These are phyloP conservation scores for Amyelois transitella DNA, from an alignment of 1,140 invertebrate genomes.

Conservation along the genomic window DNA sequence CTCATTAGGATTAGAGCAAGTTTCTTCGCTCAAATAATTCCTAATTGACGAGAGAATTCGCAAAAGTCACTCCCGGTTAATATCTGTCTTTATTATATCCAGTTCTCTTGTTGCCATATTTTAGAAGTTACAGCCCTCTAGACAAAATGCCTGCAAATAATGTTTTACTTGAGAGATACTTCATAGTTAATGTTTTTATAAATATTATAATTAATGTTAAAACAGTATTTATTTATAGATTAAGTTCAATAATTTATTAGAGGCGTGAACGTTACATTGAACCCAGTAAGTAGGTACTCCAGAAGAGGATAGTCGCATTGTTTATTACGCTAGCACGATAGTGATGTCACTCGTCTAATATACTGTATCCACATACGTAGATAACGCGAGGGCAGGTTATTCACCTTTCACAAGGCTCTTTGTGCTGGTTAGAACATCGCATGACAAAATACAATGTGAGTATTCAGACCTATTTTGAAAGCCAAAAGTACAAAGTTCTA, in stretches of 20 bases:
- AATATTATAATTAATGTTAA: too few relatives aligned
- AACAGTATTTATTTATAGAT: too few relatives aligned
- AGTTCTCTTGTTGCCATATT: not conserved
- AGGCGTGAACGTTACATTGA: constrained; percentile 3
- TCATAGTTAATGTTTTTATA: not conserved
- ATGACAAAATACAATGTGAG: constrained; percentile 45
- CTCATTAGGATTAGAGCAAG: constrained; percentile 15
- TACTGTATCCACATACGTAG: constrained; percentile 42
- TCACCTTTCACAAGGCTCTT: constrained; percentile 32
- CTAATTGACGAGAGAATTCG: constrained; percentile 11
- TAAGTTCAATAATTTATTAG: not conserved
- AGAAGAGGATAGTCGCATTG: constrained; percentile 21
- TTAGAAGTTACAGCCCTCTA: not conserved
- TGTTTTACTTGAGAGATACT: not conserved
- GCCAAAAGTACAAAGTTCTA: constrained; percentile 42
- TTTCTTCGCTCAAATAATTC: constrained; percentile 11
- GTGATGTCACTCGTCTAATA: constrained; percentile 57
- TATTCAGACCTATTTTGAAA: constrained; percentile 41
- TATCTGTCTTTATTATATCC: not conserved
- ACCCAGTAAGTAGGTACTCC: constrained; percentile 22
- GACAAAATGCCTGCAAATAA: not conserved
- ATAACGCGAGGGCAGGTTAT: constrained; percentile 43
- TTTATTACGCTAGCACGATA: constrained; percentile 36
- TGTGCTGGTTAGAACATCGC: constrained; percentile 36
- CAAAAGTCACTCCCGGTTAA: not conserved